Conservation (phyloP, 1,140 invertebrate species). For the Melitaea cinxia region DNA sequence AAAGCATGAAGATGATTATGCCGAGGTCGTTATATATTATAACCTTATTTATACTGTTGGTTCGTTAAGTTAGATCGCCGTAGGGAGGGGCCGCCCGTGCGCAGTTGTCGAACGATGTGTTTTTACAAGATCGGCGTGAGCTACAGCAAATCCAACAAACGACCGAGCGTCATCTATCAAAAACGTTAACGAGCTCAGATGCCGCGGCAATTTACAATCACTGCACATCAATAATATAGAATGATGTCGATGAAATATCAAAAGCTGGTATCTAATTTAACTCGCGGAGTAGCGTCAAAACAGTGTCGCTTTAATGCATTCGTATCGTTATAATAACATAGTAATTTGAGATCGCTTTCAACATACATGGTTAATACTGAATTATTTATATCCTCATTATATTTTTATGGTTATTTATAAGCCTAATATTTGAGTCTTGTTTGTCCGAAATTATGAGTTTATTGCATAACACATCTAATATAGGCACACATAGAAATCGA, state of each 20-base stretch:
- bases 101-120: constrained; percentile 72
- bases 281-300: constrained; percentile 52
- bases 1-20: constrained; percentile 20
- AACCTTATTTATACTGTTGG: constrained; percentile 73
- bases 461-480: neutral
- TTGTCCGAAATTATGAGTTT: neutral
- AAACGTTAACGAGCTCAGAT: constrained; percentile 78
- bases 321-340: constrained; percentile 17
- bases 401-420: constrained; percentile 1
- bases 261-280: constrained; percentile 60
- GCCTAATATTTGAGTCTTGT: neutral
- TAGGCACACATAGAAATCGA: neutral
- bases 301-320: constrained; percentile 41
- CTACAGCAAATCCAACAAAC: constrained; percentile 78
- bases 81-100: constrained; percentile 76
- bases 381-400: constrained; percentile 8
- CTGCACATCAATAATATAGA: constrained; percentile 68
- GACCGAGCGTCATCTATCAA: constrained; percentile 79
- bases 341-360: constrained; percentile 16
- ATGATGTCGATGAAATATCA: constrained; percentile 69
- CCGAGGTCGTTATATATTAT: constrained; percentile 5
- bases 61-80: constrained; percentile 78
- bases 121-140: constrained; percentile 70
- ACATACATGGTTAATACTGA: constrained; percentile 6
- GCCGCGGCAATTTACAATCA: constrained; percentile 74